Evolutionary conservation across 2,888 invertebrate species (phyloP), one percentile per base, ranked within the genome.

Genomic region (Operophtera brumata): DNA sequence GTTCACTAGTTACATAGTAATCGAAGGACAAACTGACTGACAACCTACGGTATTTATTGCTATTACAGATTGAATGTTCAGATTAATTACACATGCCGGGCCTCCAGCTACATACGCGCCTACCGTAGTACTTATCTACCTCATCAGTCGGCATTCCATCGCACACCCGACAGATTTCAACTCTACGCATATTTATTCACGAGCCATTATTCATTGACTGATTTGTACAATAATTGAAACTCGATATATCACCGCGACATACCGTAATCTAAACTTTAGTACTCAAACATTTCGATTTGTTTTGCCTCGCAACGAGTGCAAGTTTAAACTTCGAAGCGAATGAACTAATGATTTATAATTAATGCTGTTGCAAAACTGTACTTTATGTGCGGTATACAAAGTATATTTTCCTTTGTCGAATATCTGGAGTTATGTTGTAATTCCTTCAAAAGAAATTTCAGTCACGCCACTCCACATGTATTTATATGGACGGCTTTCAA

Each of bases 391-490:
- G 64, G 45, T 37, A 0, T 34, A 59, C 71, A 84, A 67, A 75
- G 84, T 84, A 67, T 69, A 70, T 69, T 79, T 82, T 82, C 54
- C 69, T 64, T 62, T 60, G 67, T 62, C 59, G 46, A 42, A 49
- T 32, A 45, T 59, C 59, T 71, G 73, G 62, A 62, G 59, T 69
- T 84, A 70, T 77, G 82, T 73, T 74, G 72, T 79, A 79, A 77
- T 66, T 69, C 50, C 64, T 73, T 71, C 61, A 62, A 68, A 76
- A 79, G 75, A 77, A 77, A 76, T 76, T 80, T 78, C 75, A 82
- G 82, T 85, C 85, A 84, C 84, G 86, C 84, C 84, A 86, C 79
- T 80, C 67, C 71, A 74, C 73, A 78, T 79, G 75, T 77, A 77
- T 80, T 75, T 76, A 79, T 80, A 73, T 75, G 67, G 66, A 63